Evolutionary conservation across 2,113 vertebrate genomes (phyloP).

Genomic region (Machaerirhynchus nigripectus): DNA sequence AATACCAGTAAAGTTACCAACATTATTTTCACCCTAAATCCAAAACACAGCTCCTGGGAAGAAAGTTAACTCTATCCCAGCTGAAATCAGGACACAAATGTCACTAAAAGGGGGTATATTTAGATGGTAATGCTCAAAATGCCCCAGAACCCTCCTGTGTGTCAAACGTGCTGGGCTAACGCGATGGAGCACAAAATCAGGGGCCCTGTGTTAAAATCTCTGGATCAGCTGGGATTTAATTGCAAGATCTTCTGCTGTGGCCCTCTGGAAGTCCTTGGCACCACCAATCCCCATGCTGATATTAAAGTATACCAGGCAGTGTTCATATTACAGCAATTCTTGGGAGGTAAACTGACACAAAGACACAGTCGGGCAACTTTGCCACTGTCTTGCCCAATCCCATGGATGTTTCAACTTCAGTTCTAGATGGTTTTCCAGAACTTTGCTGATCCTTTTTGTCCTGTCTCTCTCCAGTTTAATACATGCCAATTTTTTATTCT

Average conservation of each 20-base stretch:
- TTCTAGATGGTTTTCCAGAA: background rate
- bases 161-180: background rate
- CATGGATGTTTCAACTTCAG: background rate
- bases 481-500: background rate
- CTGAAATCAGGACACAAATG: background rate
- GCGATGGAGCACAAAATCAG: background rate
- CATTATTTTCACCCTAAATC: background rate
- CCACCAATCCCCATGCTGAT: background rate
- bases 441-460: background rate
- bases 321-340: background rate
- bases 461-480: background rate
- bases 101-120: background rate
- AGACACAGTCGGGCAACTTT: background rate
- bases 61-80: background rate
- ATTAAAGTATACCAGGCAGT: background rate
- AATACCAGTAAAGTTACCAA: background rate
- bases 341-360: background rate
- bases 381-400: background rate
- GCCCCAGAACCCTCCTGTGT: background rate
- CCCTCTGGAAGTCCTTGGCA: background rate
- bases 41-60: background rate
- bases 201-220: background rate
- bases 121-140: background rate
- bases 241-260: background rate
- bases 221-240: background rate